Percentiles rank a stretch among this genome's conserved stretches.
Conservation (phyloP, 2,113 vertebrate species). For the Cryptomyrus ogoouensis region DNA sequence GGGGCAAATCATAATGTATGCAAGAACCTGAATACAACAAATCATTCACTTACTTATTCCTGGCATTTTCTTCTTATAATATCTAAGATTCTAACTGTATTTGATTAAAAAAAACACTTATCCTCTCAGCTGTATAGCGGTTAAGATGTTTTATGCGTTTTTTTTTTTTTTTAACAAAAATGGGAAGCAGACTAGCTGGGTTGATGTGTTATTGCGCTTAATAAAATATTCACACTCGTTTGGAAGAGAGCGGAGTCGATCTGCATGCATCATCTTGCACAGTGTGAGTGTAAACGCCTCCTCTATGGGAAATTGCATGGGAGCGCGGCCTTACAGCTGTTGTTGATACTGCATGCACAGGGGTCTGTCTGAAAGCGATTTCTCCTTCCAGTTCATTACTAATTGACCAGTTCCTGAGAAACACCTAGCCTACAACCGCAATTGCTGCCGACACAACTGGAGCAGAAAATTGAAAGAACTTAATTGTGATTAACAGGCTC, state of each 20-base stretch:
- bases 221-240: neutral
- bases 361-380: slow-evolving; percentile 34
- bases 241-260: neutral
- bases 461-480: slow-evolving; percentile 53
- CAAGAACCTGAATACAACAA: neutral
- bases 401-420: slow-evolving; percentile 42
- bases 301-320: neutral
- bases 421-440: slow-evolving; percentile 41
- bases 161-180: neutral
- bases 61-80: neutral
- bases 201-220: neutral
- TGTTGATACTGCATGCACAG: slow-evolving; percentile 20
- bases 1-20: neutral
- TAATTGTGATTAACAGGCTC: slow-evolving; percentile 28
- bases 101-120: neutral
- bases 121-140: neutral
- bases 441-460: slow-evolving; percentile 56
- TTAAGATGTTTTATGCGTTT: neutral
- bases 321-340: neutral
- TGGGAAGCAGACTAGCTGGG: neutral
- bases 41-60: neutral
- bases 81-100: neutral
- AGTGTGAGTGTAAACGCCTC: neutral
- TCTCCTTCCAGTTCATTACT: slow-evolving; percentile 48
- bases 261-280: neutral